phyloP scores from a whole-genome alignment of 2,113 vertebrate species.

The Grallaria varia region DNA sequence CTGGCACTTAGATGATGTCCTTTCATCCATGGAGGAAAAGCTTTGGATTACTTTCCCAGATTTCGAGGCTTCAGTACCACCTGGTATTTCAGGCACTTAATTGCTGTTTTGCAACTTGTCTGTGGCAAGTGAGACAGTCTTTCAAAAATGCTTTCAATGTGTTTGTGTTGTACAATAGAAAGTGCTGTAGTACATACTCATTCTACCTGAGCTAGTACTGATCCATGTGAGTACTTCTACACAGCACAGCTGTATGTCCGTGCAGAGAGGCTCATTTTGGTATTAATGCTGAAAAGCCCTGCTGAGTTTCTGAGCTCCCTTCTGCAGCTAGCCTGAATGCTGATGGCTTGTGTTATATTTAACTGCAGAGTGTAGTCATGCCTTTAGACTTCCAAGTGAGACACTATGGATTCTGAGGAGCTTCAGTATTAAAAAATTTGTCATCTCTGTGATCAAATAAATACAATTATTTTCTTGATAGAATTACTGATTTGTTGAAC shows the following conservation, averaged over 20 bases:
- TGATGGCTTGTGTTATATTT: conserved; percentile 45
- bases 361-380: conserved; percentile 14
- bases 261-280: not conserved
- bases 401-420: not conserved
- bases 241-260: not conserved
- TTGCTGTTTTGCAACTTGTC: conserved; percentile 47
- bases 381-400: conserved; percentile 24
- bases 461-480: not conserved
- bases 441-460: conserved; percentile 12
- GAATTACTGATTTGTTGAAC: not conserved
- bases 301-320: conserved; percentile 40
- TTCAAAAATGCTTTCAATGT: conserved; percentile 24
- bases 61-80: conserved; percentile 16
- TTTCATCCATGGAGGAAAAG: conserved; percentile 28
- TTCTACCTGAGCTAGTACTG: conserved; percentile 27
- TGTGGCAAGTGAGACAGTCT: conserved; percentile 10
- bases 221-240: not conserved
- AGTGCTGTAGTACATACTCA: not conserved
- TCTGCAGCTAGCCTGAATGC: conserved; percentile 25
- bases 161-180: conserved; percentile 36
- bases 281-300: conserved; percentile 41
- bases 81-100: conserved; percentile 35
- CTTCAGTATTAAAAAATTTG: not conserved
- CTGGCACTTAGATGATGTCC: not conserved
- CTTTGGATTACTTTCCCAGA: conserved; percentile 12